A percentile compares a stretch with the other conserved stretches of the same genome.
Evolutionary conservation across 2,113 vertebrate genomes (phyloP).

Genomic region (Rhombomys opimus): DNA sequence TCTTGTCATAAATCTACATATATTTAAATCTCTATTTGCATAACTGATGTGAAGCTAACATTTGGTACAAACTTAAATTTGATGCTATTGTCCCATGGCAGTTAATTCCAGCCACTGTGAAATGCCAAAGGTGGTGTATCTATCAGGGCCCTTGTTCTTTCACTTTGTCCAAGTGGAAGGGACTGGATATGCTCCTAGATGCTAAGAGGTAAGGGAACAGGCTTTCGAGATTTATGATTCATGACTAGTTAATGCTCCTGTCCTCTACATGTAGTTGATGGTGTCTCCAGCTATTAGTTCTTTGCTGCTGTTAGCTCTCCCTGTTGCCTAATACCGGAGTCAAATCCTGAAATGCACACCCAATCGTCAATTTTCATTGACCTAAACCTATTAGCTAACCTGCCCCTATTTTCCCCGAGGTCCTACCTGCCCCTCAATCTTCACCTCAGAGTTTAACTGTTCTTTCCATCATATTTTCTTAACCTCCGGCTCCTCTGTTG

Average conservation of each 20-base stretch:
- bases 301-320: neutral
- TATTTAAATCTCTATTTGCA: constrained; percentile 77
- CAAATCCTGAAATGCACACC: neutral
- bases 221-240: neutral
- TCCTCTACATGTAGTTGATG: neutral
- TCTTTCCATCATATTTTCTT: neutral
- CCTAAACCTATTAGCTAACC: neutral
- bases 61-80: constrained; percentile 66
- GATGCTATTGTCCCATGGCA: constrained; percentile 59
- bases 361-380: neutral
- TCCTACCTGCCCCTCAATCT: neutral
- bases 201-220: neutral
- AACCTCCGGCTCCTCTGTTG: neutral
- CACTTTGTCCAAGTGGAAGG: neutral
- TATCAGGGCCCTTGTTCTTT: neutral
- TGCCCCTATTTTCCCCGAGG: neutral
- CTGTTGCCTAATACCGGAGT: neutral
- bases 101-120: constrained; percentile 56
- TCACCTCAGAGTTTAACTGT: neutral
- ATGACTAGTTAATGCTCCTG: neutral
- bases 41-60: constrained; percentile 76
- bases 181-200: neutral
- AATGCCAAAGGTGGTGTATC: constrained; percentile 47
- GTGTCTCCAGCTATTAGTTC: neutral
- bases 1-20: constrained; percentile 76